Conservation (phyloP, 2,888 invertebrate species). For the Trisateles emortualis region DNA sequence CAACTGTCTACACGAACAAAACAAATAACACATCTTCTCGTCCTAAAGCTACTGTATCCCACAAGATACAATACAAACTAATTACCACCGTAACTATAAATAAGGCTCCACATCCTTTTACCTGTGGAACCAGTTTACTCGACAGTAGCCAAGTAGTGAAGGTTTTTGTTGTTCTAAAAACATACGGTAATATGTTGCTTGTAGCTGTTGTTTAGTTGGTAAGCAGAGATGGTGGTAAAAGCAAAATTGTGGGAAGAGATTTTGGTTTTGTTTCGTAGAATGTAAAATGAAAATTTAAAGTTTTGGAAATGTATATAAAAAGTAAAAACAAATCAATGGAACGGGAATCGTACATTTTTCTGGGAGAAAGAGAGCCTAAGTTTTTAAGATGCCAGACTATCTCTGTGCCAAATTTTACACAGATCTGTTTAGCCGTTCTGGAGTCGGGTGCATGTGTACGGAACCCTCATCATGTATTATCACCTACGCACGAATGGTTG, state of each 20-base stretch:
- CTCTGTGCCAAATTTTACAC: too few relatives aligned
- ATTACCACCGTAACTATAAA: constrained; percentile 8
- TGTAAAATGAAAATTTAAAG: too few relatives aligned
- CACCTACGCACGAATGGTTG: too few relatives aligned
- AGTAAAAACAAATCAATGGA: too few relatives aligned
- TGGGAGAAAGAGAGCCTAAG: too few relatives aligned
- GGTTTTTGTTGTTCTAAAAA: constrained; percentile 7
- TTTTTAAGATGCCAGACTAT: too few relatives aligned
- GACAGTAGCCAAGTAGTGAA: constrained; percentile 5
- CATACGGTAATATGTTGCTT: background rate
- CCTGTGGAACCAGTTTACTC: constrained; percentile 3
- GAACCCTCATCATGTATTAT: too few relatives aligned
- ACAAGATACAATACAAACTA: background rate
- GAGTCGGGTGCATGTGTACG: too few relatives aligned
- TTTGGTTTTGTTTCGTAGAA: too few relatives aligned
- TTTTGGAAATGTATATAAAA: too few relatives aligned
- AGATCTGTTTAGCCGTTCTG: too few relatives aligned
- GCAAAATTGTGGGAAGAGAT: background rate
- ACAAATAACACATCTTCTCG: background rate
- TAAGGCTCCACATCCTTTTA: constrained; percentile 9
- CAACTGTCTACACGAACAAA: constrained; percentile 1
- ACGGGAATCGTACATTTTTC: too few relatives aligned
- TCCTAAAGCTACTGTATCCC: background rate
- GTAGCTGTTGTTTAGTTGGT: background rate
- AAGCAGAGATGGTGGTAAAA: background rate